A percentile compares a stretch with the other conserved stretches of the same genome.
These are phyloP conservation scores for Serilophus lunatus DNA, from an alignment of 2,113 vertebrate species.

Conservation along the genomic window DNA sequence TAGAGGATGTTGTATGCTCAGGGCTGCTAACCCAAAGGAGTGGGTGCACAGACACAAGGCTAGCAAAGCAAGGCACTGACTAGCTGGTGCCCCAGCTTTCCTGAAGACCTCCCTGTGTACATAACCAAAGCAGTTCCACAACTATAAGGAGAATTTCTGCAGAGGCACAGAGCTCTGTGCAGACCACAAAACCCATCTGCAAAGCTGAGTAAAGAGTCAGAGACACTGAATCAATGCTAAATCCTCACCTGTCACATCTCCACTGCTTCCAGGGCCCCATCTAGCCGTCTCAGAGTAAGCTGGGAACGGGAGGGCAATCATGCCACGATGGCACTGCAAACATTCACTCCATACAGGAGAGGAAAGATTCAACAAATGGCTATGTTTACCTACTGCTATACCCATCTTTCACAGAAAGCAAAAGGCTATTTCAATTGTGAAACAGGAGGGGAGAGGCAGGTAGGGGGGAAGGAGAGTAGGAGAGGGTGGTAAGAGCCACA, in stretches of 20 bases:
- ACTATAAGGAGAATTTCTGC: neutral
- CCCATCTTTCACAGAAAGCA: neutral
- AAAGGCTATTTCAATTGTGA: conserved; percentile 5
- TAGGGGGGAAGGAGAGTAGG: neutral
- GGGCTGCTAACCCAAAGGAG: neutral
- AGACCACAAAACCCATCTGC: neutral
- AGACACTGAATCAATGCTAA: neutral
- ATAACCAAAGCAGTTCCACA: neutral
- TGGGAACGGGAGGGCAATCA: neutral
- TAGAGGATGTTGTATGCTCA: rapidly evolving
- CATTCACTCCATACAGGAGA: neutral
- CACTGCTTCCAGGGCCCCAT: neutral
- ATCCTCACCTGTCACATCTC: neutral
- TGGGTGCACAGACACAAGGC: no score
- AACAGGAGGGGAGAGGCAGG: rapidly evolving
- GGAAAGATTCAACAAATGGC: conserved; percentile 36
- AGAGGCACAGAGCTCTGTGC: neutral
- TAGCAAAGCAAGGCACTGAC: neutral
- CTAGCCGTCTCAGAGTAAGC: neutral
- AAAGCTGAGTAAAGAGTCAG: neutral
- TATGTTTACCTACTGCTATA: conserved; percentile 2
- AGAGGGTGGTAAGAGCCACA: neutral
- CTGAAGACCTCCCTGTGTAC: neutral
- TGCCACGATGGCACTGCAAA: neutral
- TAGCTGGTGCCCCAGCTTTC: neutral